A percentile compares a stretch with the other conserved stretches of the same genome.
These are phyloP conservation scores for Neoascia interrupta DNA, from an alignment of 2,888 invertebrate species.

Conservation along the genomic window DNA sequence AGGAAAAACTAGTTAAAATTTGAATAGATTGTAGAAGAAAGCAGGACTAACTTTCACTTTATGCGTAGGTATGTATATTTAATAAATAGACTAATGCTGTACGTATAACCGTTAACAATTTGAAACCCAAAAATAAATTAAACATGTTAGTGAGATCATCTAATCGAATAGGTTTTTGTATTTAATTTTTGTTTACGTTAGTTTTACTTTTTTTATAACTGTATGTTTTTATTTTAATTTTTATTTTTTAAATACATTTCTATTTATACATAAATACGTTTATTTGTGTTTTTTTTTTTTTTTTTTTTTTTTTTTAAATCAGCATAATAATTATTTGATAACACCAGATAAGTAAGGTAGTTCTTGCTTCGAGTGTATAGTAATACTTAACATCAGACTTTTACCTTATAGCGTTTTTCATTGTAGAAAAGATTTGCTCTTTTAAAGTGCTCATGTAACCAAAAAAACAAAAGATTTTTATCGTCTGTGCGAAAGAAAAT, in stretches of 20 bases:
- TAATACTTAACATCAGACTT: too few relatives aligned
- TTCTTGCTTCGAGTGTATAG: too few relatives aligned
- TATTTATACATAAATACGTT: constrained; percentile 39
- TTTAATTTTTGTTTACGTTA: constrained; percentile 50
- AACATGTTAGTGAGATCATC: constrained; percentile 54
- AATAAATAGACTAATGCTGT: constrained; percentile 6
- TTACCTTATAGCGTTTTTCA: too few relatives aligned
- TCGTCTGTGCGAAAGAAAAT: too few relatives aligned
- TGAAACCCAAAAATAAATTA: constrained; percentile 35
- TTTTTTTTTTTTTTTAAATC: too few relatives aligned
- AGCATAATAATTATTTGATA: too few relatives aligned
- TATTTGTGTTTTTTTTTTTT: too few relatives aligned
- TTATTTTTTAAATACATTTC: constrained; percentile 16
- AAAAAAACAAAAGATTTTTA: too few relatives aligned
- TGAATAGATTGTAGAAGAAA: constrained; percentile 18
- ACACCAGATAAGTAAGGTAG: too few relatives aligned
- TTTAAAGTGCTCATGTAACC: too few relatives aligned
- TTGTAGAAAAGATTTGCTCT: too few relatives aligned
- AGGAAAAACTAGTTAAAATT: constrained; percentile 9
- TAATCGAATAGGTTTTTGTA: constrained; percentile 33
- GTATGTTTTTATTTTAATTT: constrained; percentile 8
- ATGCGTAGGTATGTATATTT: too few relatives aligned
- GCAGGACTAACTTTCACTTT: constrained; percentile 31
- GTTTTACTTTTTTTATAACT: constrained; percentile 5
- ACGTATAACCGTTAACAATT: constrained; percentile 22